These are phyloP conservation scores for Pollicipes pollicipes DNA, from an alignment of 1,140 invertebrate species.

Conservation along the genomic window DNA sequence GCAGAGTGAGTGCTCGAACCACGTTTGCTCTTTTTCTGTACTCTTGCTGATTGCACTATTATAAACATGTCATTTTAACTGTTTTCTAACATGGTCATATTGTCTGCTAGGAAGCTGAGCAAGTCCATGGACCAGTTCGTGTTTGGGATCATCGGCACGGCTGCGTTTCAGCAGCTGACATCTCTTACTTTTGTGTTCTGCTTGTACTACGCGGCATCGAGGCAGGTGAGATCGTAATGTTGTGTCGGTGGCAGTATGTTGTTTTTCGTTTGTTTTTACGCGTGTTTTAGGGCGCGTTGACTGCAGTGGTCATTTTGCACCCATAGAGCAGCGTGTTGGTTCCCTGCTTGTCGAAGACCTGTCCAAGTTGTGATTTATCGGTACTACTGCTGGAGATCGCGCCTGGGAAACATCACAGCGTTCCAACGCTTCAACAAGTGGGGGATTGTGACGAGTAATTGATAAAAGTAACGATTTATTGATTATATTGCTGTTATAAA, in stretches of 20 bases:
- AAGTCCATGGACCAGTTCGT: background rate
- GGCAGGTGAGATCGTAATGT: background rate
- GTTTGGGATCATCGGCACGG: background rate
- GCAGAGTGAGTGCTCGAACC: background rate
- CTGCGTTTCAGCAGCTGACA: background rate
- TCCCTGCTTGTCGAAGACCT: background rate
- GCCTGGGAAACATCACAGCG: background rate
- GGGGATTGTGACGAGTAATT: background rate
- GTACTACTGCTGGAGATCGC: background rate
- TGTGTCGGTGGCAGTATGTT: background rate
- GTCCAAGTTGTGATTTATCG: background rate
- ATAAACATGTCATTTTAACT: background rate
- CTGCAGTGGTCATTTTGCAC: too few species aligned
- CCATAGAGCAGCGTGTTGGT: too few species aligned
- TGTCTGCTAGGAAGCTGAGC: background rate
- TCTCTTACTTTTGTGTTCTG: background rate
- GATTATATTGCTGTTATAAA: background rate
- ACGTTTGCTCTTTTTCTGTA: background rate
- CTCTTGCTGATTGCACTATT: background rate
- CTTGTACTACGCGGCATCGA: background rate
- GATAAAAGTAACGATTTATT: background rate
- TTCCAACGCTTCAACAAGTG: background rate
- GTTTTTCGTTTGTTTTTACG: conserved; percentile 4
- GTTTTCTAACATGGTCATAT: too few species aligned
- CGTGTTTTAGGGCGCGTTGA: too few species aligned